phyloP scores from a whole-genome alignment of 1,140 invertebrate species.

The Sycophila sp. region DNA sequence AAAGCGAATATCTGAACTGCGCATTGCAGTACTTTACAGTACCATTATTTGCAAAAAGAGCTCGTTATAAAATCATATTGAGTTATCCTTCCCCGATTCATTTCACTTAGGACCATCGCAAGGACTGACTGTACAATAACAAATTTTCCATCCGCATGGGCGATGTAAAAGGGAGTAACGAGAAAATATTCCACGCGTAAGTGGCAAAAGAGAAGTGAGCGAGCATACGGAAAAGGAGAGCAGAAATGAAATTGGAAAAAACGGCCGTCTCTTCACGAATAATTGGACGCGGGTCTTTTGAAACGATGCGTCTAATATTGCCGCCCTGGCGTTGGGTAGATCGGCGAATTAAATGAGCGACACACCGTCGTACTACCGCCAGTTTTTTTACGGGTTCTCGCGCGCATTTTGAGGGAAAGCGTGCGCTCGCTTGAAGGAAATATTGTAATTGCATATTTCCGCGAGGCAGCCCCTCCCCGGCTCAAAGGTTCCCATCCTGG shows the following conservation, averaged over 20 bases:
- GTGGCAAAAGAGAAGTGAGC: neutral
- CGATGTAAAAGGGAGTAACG: no score
- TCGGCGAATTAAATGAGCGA: neutral
- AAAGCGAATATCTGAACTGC: no score
- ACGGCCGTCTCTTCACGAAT: neutral
- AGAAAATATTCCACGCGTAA: neutral
- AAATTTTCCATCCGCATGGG: no score
- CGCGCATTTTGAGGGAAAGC: constrained; percentile 10
- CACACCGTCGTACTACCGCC: neutral
- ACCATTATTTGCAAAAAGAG: no score
- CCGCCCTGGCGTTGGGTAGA: neutral
- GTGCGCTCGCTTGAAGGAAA: constrained; percentile 9
- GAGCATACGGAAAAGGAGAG: neutral
- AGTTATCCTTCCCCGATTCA: no score
- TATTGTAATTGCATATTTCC: constrained; percentile 19
- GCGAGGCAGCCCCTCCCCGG: no score
- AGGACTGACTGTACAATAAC: no score
- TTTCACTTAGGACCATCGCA: no score
- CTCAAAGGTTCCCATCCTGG: no score
- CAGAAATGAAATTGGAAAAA: neutral
- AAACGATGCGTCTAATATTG: neutral
- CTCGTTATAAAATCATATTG: no score
- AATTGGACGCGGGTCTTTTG: neutral
- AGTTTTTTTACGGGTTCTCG: neutral
- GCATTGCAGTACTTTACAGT: no score